Evolutionary conservation across 2,113 vertebrate species (phyloP).

Genomic region (Ophthalmotilapia sp.): DNA sequence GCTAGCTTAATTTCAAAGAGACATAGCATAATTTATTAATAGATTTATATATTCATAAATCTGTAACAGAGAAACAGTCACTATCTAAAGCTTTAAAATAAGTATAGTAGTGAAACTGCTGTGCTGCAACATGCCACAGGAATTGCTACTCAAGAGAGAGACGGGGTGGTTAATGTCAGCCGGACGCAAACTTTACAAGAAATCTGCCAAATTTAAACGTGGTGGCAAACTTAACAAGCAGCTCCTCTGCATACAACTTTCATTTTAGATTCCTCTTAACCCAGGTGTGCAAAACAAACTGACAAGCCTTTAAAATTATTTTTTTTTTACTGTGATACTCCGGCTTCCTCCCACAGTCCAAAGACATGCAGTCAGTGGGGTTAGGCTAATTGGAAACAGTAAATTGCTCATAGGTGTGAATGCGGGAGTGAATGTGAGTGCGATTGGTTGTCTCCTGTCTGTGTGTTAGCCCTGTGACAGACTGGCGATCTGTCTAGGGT

Average conservation of each 20-base stretch:
- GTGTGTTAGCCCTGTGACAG: neutral
- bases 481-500: neutral
- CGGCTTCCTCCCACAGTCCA: neutral
- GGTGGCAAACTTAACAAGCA: neutral
- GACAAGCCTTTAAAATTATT: rapidly evolving
- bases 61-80: neutral
- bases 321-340: neutral
- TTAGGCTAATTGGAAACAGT: neutral
- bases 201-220: neutral
- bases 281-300: neutral
- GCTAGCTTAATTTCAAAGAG: neutral
- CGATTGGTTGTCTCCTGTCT: neutral
- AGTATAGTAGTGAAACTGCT: neutral
- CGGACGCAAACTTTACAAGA: neutral
- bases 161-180: neutral
- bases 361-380: neutral
- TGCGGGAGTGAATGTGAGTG: neutral
- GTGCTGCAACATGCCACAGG: neutral
- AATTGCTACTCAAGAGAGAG: neutral
- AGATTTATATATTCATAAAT: neutral
- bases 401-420: neutral
- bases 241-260: neutral
- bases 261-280: neutral
- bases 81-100: neutral
- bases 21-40: neutral